A percentile compares a stretch with the other conserved stretches of the same genome.
These are phyloP conservation scores for Protodeltote pygarga DNA, from an alignment of 2,888 invertebrate species.

Conservation along the genomic window DNA sequence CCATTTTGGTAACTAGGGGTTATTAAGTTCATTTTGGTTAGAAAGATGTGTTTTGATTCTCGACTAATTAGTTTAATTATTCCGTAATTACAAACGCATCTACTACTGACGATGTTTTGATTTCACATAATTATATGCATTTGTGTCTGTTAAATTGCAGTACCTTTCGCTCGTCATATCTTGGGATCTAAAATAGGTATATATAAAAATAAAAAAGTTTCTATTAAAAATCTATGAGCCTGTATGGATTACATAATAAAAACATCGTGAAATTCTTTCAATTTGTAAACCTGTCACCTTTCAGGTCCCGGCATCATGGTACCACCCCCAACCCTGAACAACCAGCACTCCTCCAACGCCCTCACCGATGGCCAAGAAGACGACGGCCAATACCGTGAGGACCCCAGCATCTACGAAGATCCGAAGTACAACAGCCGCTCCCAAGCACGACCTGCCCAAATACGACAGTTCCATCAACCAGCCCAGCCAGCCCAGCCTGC, in stretches of 20 bases:
- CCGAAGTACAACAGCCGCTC: constrained; percentile 86
- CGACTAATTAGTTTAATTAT: too few species aligned
- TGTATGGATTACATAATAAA: too few species aligned
- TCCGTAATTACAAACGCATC: too few species aligned
- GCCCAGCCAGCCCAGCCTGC: constrained; percentile 49
- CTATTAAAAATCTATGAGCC: too few species aligned
- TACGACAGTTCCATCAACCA: constrained; percentile 66
- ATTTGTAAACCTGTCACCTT: constrained; percentile 40
- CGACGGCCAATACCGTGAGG: constrained; percentile 95
- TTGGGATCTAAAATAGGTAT: too few species aligned
- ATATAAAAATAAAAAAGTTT: too few species aligned
- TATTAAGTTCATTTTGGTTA: not conserved
- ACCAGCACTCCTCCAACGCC: constrained; percentile 77
- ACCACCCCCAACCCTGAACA: constrained; percentile 91
- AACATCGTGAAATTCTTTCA: not conserved
- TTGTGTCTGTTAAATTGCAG: too few species aligned
- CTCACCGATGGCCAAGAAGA: constrained; percentile 90
- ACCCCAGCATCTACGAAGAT: constrained; percentile 93
- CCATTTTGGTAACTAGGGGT: too few species aligned
- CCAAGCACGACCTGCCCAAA: constrained; percentile 52
- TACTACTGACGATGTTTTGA: too few species aligned
- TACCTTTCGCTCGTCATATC: too few species aligned
- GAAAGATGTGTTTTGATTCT: not conserved
- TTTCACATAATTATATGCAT: too few species aligned
- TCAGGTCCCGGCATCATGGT: constrained; percentile 91